These are phyloP conservation scores for Saccostrea glomerata DNA, from an alignment of 1,140 invertebrate genomes.

Conservation along the genomic window DNA sequence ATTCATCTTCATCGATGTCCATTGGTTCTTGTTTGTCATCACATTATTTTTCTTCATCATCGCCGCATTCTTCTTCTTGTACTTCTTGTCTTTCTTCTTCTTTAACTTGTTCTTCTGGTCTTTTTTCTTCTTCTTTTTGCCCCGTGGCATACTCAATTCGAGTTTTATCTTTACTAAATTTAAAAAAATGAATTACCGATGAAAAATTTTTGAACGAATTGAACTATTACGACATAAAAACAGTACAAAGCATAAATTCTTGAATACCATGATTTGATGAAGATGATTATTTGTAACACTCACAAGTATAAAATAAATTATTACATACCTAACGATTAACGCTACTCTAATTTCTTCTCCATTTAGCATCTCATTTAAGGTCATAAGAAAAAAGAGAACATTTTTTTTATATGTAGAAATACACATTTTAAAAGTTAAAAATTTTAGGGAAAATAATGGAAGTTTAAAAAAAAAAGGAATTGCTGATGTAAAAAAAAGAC, in stretches of 20 bases:
- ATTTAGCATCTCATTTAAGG: too few relatives aligned
- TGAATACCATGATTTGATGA: not conserved
- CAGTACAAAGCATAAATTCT: not conserved
- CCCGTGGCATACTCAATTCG: not conserved
- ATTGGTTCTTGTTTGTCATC: too few relatives aligned
- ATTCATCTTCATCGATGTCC: not conserved
- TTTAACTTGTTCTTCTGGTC: too few relatives aligned
- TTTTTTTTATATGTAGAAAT: too few relatives aligned
- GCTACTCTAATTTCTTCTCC: not conserved
- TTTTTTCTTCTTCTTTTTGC: not conserved
- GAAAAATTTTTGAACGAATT: not conserved
- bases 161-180: conserved; percentile 4
- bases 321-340: not conserved
- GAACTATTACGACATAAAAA: not conserved
- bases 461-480: too few relatives aligned
- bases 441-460: too few relatives aligned
- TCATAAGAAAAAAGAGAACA: too few relatives aligned
- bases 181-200: not conserved
- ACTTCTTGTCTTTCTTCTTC: not conserved
- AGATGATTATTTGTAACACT: conserved; percentile 1
- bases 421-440: too few relatives aligned
- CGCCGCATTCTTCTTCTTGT: too few relatives aligned
- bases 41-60: too few relatives aligned
- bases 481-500: too few relatives aligned
- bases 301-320: not conserved